Evolutionary conservation across 2,797 vertebrate species (phyloP).

Genomic region (Tragelaphus oryx): DNA sequence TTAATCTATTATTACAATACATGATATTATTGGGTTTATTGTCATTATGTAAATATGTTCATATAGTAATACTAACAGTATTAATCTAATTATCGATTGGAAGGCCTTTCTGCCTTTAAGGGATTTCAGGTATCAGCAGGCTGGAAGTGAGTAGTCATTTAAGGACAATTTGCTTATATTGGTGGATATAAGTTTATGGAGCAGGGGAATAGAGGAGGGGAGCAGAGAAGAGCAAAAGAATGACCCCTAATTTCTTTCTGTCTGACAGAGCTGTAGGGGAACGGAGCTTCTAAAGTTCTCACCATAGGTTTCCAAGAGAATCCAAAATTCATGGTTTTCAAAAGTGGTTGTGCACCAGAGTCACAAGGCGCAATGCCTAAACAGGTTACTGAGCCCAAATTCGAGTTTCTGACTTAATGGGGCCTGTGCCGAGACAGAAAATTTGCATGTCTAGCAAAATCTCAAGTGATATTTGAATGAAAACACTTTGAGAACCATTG

Average conservation of each 20-base stretch:
- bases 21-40: not conserved
- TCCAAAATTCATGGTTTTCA: not conserved
- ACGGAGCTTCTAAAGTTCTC: not conserved
- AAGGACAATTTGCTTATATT: not conserved
- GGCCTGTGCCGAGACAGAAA: not conserved
- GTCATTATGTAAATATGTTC: not conserved
- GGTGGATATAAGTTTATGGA: not conserved
- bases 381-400: not conserved
- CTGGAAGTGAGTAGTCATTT: not conserved
- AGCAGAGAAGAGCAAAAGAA: not conserved
- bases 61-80: not conserved
- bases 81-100: not conserved
- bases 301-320: not conserved
- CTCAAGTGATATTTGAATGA: not conserved
- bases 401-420: not conserved
- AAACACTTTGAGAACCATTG: not conserved
- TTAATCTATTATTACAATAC: not conserved
- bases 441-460: not conserved
- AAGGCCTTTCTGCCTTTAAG: constrained; percentile 4
- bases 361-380: not conserved
- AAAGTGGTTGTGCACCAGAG: not conserved
- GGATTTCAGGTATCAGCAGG: not conserved
- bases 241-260: not conserved
- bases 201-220: not conserved
- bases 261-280: not conserved